These are phyloP conservation scores for Heliconius hortense DNA, from an alignment of 2,888 invertebrate species.

Conservation along the genomic window DNA sequence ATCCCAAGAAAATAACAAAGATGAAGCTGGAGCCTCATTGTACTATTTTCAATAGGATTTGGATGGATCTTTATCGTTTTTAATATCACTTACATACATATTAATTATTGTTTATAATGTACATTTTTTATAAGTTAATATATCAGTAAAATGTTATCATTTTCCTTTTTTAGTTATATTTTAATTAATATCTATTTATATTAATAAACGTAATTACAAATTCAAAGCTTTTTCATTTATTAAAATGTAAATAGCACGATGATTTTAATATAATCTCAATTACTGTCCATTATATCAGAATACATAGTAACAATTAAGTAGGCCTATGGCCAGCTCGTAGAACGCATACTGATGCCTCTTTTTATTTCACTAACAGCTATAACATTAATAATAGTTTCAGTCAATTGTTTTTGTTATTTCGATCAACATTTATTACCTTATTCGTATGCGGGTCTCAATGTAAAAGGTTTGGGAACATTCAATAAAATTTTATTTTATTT, in stretches of 20 bases:
- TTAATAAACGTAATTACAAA: background rate
- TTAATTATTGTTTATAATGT: background rate
- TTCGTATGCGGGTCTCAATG: slow-evolving; percentile 73
- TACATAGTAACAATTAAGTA: slow-evolving; percentile 4
- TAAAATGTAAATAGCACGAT: background rate
- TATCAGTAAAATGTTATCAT: background rate
- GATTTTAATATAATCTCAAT: slow-evolving; percentile 1
- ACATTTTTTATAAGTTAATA: background rate
- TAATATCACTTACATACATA: slow-evolving; percentile 34
- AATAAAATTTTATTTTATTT: slow-evolving; percentile 70
- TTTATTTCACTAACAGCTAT: slow-evolving; percentile 55
- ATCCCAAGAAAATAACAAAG: slow-evolving; percentile 74
- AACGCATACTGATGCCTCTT: slow-evolving; percentile 10
- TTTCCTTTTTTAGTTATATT: background rate
- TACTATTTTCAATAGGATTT: slow-evolving; percentile 72
- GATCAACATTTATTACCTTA: slow-evolving; percentile 75
- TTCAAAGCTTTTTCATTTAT: slow-evolving; percentile 6
- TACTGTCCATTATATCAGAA: background rate
- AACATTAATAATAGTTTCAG: slow-evolving; percentile 63
- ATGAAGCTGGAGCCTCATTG: slow-evolving; percentile 74
- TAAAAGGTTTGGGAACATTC: slow-evolving; percentile 66
- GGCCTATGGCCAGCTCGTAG: background rate
- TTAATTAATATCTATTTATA: background rate
- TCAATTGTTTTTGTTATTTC: slow-evolving; percentile 71
- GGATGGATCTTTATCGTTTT: slow-evolving; percentile 61